Evolutionary conservation across 2,888 invertebrate species (phyloP), one percentile per base, ranked within the genome.

Genomic region (Antheraea yamamai): DNA sequence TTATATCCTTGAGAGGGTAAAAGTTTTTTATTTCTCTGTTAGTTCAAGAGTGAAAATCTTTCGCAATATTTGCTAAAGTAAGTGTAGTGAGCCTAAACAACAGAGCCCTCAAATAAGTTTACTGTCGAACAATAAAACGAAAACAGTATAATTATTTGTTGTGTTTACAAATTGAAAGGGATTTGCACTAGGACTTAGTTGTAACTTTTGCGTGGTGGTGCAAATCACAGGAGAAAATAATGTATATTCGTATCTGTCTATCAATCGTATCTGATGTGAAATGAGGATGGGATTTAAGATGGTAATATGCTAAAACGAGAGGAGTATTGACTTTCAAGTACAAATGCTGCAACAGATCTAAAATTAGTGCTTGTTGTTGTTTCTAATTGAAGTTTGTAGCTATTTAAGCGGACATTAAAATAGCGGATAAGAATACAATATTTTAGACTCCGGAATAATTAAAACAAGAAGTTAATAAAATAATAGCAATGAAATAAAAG

Each of bases 151-250:
- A 66, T 61, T 66, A 16, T 66, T 66, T 66, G 30, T 30, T 80
- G 76, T 83, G 83, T 85, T 86, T 82, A 84, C 86, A 88, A 89
- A 88, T 87, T 86, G 87, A 86, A 87, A 82, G 82, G 80, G 83
- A 87, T 89, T 87, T 86, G 78, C 78, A 75, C 79, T 82, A 73
- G 78, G 80, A 80, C 81, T 82, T 81, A 77, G 76, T 71, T 77
- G 78, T 77, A 79, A 80, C 76, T 83, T 80, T 78, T 26, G 58
- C 71, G 68, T 66, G 66, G 73, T 74, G 75, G 71, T 30, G 2
- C n/a, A 61, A 61, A 16, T 4, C 16, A 66, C 1, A 66, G 26
- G 30, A 23, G n/a, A 55, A 55, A 52, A 18, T 8, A 51, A 51
- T 10, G 10, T 51, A 51, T 7, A 7, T n/a, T n/a, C n/a, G n/a